These are phyloP conservation scores for Neoaliturus tenellus DNA, from an alignment of 2,888 invertebrate genomes.

Conservation along the genomic window DNA sequence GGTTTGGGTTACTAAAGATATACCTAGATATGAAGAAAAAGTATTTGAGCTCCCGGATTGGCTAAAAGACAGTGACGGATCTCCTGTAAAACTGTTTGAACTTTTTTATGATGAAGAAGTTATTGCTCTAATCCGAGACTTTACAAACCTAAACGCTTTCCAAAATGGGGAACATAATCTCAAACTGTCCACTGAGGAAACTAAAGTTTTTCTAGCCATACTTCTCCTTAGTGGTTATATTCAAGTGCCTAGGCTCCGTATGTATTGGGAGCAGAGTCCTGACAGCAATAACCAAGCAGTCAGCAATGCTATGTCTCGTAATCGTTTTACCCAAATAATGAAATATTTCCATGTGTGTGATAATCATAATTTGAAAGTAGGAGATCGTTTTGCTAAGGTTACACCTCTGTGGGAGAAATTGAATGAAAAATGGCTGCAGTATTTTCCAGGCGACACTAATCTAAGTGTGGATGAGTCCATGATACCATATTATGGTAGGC, in stretches of 20 bases:
- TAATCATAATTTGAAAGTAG: constrained; percentile 25
- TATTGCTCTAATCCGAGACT: constrained; percentile 18
- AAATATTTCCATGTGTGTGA: constrained; percentile 54
- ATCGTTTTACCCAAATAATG: constrained; percentile 14
- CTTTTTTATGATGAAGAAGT: constrained; percentile 24
- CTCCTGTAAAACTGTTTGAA: constrained; percentile 48
- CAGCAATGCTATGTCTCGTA: constrained; percentile 5
- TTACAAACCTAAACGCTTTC: background rate
- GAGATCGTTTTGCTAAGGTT: constrained; percentile 60
- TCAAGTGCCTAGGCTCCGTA: constrained; percentile 26
- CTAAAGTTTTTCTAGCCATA: constrained; percentile 25
- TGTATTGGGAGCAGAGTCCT: constrained; percentile 55
- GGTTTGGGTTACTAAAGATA: background rate
- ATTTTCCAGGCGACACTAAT: constrained; percentile 3
- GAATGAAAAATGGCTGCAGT: constrained; percentile 55
- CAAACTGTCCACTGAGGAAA: constrained; percentile 14
- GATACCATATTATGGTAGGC: constrained; percentile 39
- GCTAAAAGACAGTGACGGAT: constrained; percentile 40
- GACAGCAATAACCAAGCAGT: constrained; percentile 47
- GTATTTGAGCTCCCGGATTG: constrained; percentile 41
- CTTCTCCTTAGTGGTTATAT: constrained; percentile 38
- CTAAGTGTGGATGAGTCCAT: constrained; percentile 22
- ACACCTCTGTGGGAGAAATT: constrained; percentile 56
- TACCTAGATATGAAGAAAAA: background rate
- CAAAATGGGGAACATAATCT: constrained; percentile 25